Evolutionary conservation across 2,888 invertebrate genomes (phyloP).

Genomic region (Hemistola chrysoprasaria): DNA sequence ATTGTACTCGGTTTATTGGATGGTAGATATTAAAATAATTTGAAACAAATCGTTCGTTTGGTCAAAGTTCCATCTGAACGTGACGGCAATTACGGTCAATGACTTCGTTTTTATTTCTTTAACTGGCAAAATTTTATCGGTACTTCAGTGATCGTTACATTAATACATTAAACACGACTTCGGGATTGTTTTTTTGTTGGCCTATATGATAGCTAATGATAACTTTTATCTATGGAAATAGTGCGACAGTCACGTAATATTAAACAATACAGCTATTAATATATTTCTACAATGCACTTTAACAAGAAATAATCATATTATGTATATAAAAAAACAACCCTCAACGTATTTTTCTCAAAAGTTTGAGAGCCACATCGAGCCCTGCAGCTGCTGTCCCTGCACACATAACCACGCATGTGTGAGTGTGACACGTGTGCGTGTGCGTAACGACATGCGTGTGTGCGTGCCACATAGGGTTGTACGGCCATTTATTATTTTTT

Average conservation of each 20-base stretch:
- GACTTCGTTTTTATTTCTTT: slow-evolving; percentile 12
- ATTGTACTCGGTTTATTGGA: slow-evolving; percentile 67
- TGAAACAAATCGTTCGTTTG: slow-evolving; percentile 25
- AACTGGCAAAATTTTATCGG: slow-evolving; percentile 15
- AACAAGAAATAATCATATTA: neutral
- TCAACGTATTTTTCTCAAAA: slow-evolving; percentile 31
- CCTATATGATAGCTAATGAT: too few relatives aligned
- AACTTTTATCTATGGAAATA: too few relatives aligned
- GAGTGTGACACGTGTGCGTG: slow-evolving; percentile 34
- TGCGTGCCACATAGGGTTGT: slow-evolving; percentile 33
- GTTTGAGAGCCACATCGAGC: slow-evolving; percentile 71
- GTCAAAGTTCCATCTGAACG: slow-evolving; percentile 11
- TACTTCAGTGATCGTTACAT: neutral
- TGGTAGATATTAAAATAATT: slow-evolving; percentile 43
- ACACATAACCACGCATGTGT: slow-evolving; percentile 39
- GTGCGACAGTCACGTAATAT: too few relatives aligned
- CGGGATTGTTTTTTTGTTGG: too few relatives aligned
- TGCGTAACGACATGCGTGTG: slow-evolving; percentile 31
- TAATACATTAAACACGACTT: too few relatives aligned
- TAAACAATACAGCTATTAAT: too few relatives aligned
- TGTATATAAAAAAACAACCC: neutral
- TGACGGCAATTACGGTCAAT: slow-evolving; percentile 13
- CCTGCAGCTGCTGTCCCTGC: slow-evolving; percentile 74
- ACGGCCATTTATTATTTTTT: slow-evolving; percentile 40
- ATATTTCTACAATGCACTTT: too few relatives aligned